phyloP scores from a whole-genome alignment of 2,888 invertebrate species.

The Lamellibrachia satsuma region DNA sequence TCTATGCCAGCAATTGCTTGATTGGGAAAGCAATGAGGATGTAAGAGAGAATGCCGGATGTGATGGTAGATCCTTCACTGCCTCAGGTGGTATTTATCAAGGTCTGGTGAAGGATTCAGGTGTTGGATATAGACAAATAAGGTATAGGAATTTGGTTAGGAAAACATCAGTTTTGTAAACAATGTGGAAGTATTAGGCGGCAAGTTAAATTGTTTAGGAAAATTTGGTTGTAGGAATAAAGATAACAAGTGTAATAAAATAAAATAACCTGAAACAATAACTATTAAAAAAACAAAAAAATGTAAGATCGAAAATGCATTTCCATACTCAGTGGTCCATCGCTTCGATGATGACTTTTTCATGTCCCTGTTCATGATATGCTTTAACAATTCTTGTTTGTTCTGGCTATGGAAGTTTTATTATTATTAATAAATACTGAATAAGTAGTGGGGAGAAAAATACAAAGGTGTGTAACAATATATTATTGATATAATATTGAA shows the following conservation, averaged over 20 bases:
- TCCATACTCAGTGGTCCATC: too few species aligned
- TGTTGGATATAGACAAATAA: not conserved
- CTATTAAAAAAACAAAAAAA: too few species aligned
- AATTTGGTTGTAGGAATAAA: not conserved
- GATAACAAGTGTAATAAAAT: not conserved
- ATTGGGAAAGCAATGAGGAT: not conserved
- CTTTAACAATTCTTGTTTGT: too few species aligned
- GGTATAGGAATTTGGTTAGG: not conserved
- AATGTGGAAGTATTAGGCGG: not conserved
- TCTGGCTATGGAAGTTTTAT: too few species aligned
- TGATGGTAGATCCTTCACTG: not conserved
- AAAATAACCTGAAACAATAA: too few species aligned
- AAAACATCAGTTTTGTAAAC: not conserved
- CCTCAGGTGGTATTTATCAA: not conserved
- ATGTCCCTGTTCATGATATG: too few species aligned
- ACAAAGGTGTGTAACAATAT: not conserved
- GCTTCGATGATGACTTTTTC: too few species aligned
- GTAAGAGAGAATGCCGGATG: not conserved
- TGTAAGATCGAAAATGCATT: too few species aligned
- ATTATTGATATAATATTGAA: not conserved
- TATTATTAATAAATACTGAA: too few species aligned
- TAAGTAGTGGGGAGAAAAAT: not conserved
- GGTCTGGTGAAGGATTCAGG: not conserved
- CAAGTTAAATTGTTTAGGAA: not conserved
- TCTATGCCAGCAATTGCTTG: not conserved